Evolutionary conservation across 2,888 invertebrate species (phyloP).

Genomic region (Nowickia ferox): DNA sequence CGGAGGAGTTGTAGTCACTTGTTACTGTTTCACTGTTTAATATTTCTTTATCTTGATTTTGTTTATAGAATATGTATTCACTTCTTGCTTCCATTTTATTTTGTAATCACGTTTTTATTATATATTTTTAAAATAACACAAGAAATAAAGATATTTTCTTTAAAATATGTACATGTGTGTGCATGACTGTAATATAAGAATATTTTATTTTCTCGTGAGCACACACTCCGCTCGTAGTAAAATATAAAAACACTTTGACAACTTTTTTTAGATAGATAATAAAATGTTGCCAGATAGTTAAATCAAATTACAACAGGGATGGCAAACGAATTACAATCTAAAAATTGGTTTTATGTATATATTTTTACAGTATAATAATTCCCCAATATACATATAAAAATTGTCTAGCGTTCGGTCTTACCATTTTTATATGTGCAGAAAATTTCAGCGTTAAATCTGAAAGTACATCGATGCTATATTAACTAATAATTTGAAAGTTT

Average conservation of each 20-base stretch:
- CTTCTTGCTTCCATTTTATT: conserved; percentile 64
- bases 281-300: conserved; percentile 11
- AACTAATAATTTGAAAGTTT: too few relatives aligned
- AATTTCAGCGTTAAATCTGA: too few relatives aligned
- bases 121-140: neutral
- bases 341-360: too few relatives aligned
- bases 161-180: conserved; percentile 8
- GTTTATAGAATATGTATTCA: conserved; percentile 59
- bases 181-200: conserved; percentile 25
- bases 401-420: too few relatives aligned
- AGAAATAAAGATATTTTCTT: conserved; percentile 16
- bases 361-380: too few relatives aligned
- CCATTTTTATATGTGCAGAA: too few relatives aligned
- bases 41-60: conserved; percentile 49
- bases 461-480: too few relatives aligned
- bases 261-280: conserved; percentile 16
- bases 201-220: conserved; percentile 23
- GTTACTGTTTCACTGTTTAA: conserved; percentile 52
- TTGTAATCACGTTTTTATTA: conserved; percentile 28
- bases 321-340: neutral
- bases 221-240: conserved; percentile 29
- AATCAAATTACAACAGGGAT: neutral
- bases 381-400: too few relatives aligned
- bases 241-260: conserved; percentile 63
- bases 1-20: conserved; percentile 61